phyloP scores from a whole-genome alignment of 2,888 invertebrate genomes.

The Thysanoteuthis rhombus region DNA sequence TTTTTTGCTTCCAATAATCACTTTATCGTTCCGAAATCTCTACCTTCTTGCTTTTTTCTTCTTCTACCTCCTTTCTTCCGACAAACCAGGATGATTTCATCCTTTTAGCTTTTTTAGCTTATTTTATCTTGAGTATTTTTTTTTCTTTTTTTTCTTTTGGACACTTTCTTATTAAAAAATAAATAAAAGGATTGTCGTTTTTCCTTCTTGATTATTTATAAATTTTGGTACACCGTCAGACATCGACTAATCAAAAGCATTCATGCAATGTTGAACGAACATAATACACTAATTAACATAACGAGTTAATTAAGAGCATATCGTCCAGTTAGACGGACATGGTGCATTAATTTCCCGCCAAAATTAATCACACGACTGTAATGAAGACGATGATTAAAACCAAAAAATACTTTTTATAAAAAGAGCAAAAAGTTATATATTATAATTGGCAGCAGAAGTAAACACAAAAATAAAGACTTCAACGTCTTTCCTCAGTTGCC shows the following conservation, averaged over 20 bases:
- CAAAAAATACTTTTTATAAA: neutral
- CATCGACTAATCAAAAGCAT: neutral
- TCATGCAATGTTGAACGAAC: neutral
- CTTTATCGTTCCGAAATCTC: neutral
- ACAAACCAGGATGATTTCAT: neutral
- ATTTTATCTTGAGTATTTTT: too few relatives aligned
- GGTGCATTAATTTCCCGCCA: neutral
- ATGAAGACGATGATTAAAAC: neutral
- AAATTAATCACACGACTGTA: constrained; percentile 12
- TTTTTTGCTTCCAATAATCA: neutral
- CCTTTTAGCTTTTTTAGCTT: neutral
- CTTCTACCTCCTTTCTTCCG: neutral
- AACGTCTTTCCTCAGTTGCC: neutral
- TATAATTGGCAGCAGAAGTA: neutral
- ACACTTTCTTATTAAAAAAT: neutral
- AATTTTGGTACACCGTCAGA: neutral
- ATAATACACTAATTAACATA: neutral
- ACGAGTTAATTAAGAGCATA: neutral
- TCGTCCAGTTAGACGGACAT: neutral
- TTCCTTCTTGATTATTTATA: neutral
- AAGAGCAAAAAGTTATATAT: neutral
- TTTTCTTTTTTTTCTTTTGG: neutral
- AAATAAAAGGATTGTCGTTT: neutral
- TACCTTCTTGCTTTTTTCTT: neutral
- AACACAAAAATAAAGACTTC: neutral